Evolutionary conservation across 2,888 invertebrate species (phyloP), one percentile per base, ranked within the genome.

Genomic region (Oligia strigilis): DNA sequence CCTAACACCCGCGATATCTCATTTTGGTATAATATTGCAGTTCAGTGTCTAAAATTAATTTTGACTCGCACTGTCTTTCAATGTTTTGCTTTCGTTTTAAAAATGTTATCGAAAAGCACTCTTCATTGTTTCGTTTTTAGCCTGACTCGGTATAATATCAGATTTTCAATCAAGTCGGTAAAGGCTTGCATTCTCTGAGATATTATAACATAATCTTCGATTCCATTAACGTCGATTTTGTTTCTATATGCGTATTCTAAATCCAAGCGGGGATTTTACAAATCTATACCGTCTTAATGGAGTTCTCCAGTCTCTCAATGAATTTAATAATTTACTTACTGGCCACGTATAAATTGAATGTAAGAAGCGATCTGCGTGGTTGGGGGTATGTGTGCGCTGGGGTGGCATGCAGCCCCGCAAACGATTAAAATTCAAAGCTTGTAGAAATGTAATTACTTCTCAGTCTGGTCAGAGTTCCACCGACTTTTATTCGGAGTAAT

Each of bases 351-450:
- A 88, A 91, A 93, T 91, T 90, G 88, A 91, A 90, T 89, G 87
- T 87, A 90, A 87, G 88, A 87, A 90, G 87, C 89, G 88, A 88
- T 91, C 77, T 75, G 72, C 85, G 52, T 72, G 52, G 6, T 1
- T 1, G 40, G 70, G 67, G 80, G 85, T 88, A 88, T 90, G 88
- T 91, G 88, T 88, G 88, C 76, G 77, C 80, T 85, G 77, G 88
- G 84, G 79, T 64, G 80, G 89, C 85, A 85, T 85, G 84, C 88
- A 86, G 78, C 82, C 89, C 90, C 86, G 87, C 91, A 91, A 92
- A 93, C 94, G 94, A 95, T 96, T 96, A 94, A 95, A 96, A 96
- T 96, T 96, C 96, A 96, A 95, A 96, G 94, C 94, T 92, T 92
- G 96, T 95, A 96, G 95, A 95, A 95, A 95, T 94, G 95, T 95